A percentile compares a stretch with the other conserved stretches of the same genome.
Evolutionary conservation across 1,140 invertebrate species (phyloP).

Genomic region (Eufriesea mexicana): DNA sequence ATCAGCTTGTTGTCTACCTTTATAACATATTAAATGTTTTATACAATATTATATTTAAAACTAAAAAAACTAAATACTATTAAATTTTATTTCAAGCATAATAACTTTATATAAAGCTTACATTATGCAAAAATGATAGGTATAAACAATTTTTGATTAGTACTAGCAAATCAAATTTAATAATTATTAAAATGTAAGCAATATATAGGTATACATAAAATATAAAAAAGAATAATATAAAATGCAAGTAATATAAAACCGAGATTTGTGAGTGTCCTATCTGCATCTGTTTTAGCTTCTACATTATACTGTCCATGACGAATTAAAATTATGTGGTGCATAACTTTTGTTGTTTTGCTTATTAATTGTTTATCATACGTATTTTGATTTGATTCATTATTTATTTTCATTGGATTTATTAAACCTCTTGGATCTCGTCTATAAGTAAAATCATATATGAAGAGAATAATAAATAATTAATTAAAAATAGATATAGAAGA

Average conservation of each 20-base stretch:
- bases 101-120: not conserved
- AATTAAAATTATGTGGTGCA: constrained; percentile 94
- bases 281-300: constrained; percentile 88
- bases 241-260: constrained; percentile 80
- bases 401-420: constrained; percentile 84
- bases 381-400: constrained; percentile 85
- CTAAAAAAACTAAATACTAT: constrained; percentile 7
- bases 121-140: not conserved
- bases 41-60: constrained; percentile 85
- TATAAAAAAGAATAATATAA: constrained; percentile 41
- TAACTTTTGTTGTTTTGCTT: constrained; percentile 86
- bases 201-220: not conserved
- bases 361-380: constrained; percentile 85
- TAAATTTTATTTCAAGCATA: constrained; percentile 15
- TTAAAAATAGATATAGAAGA: constrained; percentile 9
- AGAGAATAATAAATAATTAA: not conserved
- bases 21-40: constrained; percentile 81
- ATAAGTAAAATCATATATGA: constrained; percentile 65
- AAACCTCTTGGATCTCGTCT: constrained; percentile 89
- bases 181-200: constrained; percentile 5
- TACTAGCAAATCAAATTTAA: not conserved
- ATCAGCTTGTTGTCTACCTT: constrained; percentile 92
- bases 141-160: not conserved
- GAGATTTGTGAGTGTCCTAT: constrained; percentile 90
- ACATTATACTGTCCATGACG: constrained; percentile 97